These are phyloP conservation scores for Sitophilus oryzae DNA, from an alignment of 1,140 invertebrate genomes.

Conservation along the genomic window DNA sequence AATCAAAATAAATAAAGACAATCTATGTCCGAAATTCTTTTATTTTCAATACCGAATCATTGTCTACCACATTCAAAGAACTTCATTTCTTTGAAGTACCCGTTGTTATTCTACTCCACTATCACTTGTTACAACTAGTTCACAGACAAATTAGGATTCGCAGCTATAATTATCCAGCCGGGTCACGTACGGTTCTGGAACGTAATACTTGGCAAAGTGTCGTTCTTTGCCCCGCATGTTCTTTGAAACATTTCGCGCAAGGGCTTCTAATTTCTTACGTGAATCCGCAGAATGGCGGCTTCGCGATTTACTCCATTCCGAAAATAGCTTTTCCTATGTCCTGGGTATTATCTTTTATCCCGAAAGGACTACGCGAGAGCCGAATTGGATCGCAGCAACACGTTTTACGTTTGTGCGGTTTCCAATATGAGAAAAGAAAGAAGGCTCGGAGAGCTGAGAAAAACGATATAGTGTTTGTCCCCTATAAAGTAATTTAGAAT, in stretches of 20 bases:
- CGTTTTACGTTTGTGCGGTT: constrained; percentile 15
- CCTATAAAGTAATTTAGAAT: background rate
- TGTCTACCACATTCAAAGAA: no score
- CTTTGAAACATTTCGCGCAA: constrained; percentile 17
- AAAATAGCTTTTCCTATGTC: constrained; percentile 21
- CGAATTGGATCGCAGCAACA: constrained; percentile 13
- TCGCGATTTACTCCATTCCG: constrained; percentile 15
- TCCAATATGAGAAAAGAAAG: constrained; percentile 8
- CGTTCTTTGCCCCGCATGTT: background rate
- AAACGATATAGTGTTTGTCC: background rate
- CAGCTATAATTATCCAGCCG: constrained; percentile 16
- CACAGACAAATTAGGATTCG: background rate
- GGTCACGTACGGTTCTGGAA: constrained; percentile 18
- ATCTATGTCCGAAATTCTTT: no score
- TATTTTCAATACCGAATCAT: no score
- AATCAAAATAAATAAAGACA: no score
- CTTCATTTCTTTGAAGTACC: no score
- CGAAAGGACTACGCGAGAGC: constrained; percentile 14
- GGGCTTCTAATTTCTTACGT: constrained; percentile 24
- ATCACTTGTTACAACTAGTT: background rate
- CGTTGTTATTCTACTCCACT: background rate
- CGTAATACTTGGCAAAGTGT: constrained; percentile 22
- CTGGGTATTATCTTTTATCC: constrained; percentile 20
- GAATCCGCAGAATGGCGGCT: constrained; percentile 6
- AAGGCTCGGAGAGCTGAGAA: no score